Conservation (phyloP, 2,888 invertebrate genomes). For the Drosophila pseudotakahashii region DNA sequence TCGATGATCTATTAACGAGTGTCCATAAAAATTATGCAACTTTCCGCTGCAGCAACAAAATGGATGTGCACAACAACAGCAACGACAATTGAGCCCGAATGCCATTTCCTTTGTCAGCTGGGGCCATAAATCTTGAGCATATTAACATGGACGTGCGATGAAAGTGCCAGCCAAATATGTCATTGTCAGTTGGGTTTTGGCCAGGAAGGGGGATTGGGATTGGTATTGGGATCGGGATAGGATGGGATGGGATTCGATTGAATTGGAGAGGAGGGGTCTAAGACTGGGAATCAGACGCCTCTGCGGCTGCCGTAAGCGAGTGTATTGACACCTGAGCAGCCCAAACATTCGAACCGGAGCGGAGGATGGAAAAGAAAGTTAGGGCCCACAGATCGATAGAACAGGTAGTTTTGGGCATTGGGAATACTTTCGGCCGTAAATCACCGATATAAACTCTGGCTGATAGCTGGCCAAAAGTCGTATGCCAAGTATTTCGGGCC, state of each 20-base stretch:
- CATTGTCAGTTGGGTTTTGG: slow-evolving; percentile 67
- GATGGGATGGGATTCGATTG: slow-evolving; percentile 2
- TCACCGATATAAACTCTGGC: slow-evolving; percentile 58
- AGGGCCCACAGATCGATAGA: slow-evolving; percentile 29
- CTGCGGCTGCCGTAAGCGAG: slow-evolving; percentile 69
- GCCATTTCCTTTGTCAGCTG: slow-evolving; percentile 76
- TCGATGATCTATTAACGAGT: slow-evolving; percentile 74
- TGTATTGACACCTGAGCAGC: slow-evolving; percentile 75
- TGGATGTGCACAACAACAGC: slow-evolving; percentile 51
- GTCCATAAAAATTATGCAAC: slow-evolving; percentile 75
- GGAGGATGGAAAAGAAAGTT: slow-evolving; percentile 68
- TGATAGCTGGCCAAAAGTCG: slow-evolving; percentile 63
- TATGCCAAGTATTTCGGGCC: slow-evolving; percentile 43
- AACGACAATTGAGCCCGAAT: slow-evolving; percentile 57
- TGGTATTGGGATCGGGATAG: no score
- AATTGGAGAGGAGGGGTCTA: background rate
- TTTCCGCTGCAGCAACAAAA: slow-evolving; percentile 63
- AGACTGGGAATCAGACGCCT: slow-evolving; percentile 54
- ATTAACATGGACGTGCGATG: slow-evolving; percentile 79
- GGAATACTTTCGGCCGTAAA: slow-evolving; percentile 63
- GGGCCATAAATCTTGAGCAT: slow-evolving; percentile 73
- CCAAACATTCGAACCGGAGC: slow-evolving; percentile 56
- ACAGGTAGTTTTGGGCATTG: slow-evolving; percentile 35
- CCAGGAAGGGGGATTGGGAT: slow-evolving; percentile 12
- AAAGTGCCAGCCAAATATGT: slow-evolving; percentile 78